Evolutionary conservation across 2,888 invertebrate species (phyloP), one percentile per base, ranked within the genome.

Genomic region (Parnassius apollo): DNA sequence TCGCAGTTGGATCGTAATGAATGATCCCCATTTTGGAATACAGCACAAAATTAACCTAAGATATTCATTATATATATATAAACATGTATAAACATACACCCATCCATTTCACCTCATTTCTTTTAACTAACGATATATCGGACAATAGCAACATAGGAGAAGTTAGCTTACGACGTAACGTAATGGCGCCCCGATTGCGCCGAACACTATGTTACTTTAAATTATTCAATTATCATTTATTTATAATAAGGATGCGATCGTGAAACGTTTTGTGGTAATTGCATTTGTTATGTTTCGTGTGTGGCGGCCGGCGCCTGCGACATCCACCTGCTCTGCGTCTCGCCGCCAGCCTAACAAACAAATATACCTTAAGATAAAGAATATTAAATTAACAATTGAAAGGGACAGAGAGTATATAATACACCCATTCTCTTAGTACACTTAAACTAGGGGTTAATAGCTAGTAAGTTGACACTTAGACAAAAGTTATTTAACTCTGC

Each of bases 1-100:
- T 42, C 13, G 44, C 35, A 48, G 45, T 57, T 55, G 44, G 42
- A 72, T 70, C 72, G 71, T 75, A 73, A 54, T 42, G 12, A 65
- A 70, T 74, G 71, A 69, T 71, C 73, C 71, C 72, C 67, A 76
- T 79, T 78, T 75, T 77, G 81, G 81, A 83, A 82, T 71, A 88
- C 89, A 86, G 86, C 89, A 88, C 88, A 82, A 88, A 86, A 88
- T 88, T 90, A 91, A 87, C 87, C 88, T 91, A 91, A 79, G 75
- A 88, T 89, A 88, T 82, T 87, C 87, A 86, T 86, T 88, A 50
- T 63, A 61, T 61, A 57, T 88, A 88, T 88, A 89, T 89, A 90
- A 85, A 88, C 84, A 86, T 85, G 84, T 87, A 88, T 88, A 87
- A 85, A 88, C 86, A 85, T 85, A 86, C 89, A 86, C 82, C 83